These are phyloP conservation scores for Drosophila pandora DNA, from an alignment of 1,140 invertebrate species.

Conservation along the genomic window DNA sequence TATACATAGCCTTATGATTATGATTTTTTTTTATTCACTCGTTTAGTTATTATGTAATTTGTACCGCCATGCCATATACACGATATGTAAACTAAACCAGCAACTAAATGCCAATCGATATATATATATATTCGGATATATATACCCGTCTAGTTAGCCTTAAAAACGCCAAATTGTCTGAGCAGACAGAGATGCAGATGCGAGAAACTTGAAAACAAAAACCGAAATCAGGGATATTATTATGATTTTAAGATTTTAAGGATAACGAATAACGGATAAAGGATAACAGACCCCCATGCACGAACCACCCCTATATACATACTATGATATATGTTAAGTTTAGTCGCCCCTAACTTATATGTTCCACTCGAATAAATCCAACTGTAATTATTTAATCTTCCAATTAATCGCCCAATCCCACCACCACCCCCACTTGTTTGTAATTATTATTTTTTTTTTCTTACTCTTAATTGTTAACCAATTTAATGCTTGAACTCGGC, in stretches of 20 bases:
- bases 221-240: slow-evolving; percentile 71
- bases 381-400: slow-evolving; percentile 56
- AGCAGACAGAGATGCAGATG: slow-evolving; percentile 24
- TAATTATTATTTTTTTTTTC: slow-evolving; percentile 21
- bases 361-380: slow-evolving; percentile 40
- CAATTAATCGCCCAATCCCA: slow-evolving; percentile 3
- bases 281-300: background rate
- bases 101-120: slow-evolving; percentile 72
- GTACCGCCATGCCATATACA: slow-evolving; percentile 63
- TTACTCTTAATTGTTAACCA: slow-evolving; percentile 26
- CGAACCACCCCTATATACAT: slow-evolving; percentile 21
- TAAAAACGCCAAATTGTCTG: slow-evolving; percentile 70
- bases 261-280: too few relatives aligned
- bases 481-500: slow-evolving; percentile 25
- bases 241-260: slow-evolving; percentile 17
- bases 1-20: slow-evolving; percentile 26
- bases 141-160: slow-evolving; percentile 47
- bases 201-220: slow-evolving; percentile 14
- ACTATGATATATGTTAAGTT: slow-evolving; percentile 52
- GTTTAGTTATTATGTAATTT: slow-evolving; percentile 26
- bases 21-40: slow-evolving; percentile 27
- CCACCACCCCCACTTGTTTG: background rate
- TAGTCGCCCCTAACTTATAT: slow-evolving; percentile 59
- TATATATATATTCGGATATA: slow-evolving; percentile 38
- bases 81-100: slow-evolving; percentile 57